Conservation (phyloP, 2,888 invertebrate species). For the Scaptomyza flava region DNA sequence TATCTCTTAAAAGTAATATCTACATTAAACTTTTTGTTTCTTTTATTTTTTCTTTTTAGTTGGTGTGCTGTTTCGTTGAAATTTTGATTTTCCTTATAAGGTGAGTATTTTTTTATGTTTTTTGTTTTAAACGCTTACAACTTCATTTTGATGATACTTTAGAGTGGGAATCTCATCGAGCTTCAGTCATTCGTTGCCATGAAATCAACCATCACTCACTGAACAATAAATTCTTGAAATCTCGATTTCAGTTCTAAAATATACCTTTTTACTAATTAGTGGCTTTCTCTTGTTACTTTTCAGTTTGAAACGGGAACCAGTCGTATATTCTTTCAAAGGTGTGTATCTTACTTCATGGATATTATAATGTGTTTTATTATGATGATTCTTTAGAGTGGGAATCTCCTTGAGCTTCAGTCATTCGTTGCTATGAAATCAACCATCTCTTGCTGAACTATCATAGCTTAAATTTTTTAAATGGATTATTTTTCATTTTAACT, state of each 20-base stretch:
- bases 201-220: constrained; percentile 58
- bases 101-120: constrained; percentile 19
- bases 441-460: constrained; percentile 54
- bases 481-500: neutral
- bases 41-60: constrained; percentile 11
- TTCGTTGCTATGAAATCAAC: constrained; percentile 73
- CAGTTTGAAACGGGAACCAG: neutral
- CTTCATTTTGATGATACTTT: constrained; percentile 54
- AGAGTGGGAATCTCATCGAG: constrained; percentile 81
- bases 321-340: constrained; percentile 17
- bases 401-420: constrained; percentile 81
- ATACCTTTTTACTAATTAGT: no score
- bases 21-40: neutral
- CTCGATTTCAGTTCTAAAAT: no score
- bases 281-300: neutral
- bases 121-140: neutral
- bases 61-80: neutral
- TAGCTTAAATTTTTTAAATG: neutral
- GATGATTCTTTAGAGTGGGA: constrained; percentile 72
- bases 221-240: no score
- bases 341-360: constrained; percentile 13
- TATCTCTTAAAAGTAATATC: neutral
- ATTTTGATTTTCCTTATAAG: neutral
- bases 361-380: constrained; percentile 3
- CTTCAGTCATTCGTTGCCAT: constrained; percentile 70